Evolutionary conservation across 2,888 invertebrate species (phyloP).

Genomic region (Tholera decimalis): DNA sequence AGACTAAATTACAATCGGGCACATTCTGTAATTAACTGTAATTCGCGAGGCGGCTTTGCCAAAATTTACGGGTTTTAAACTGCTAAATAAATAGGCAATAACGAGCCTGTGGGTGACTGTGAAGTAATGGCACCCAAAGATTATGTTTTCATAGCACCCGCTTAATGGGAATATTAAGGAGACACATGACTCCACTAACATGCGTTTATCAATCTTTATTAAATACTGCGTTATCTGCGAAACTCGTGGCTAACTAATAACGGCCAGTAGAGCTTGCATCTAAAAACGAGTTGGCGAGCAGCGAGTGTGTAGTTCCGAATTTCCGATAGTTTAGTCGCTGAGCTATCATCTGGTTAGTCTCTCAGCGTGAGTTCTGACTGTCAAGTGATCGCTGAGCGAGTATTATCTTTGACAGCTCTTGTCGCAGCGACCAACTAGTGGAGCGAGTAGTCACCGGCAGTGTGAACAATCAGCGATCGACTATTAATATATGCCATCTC

Average conservation of each 20-base stretch:
- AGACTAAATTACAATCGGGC: constrained; percentile 57
- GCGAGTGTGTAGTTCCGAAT: too few relatives aligned
- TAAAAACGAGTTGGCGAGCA: too few relatives aligned
- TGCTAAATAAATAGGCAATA: constrained; percentile 70
- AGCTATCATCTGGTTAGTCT: too few relatives aligned
- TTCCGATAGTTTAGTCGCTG: too few relatives aligned
- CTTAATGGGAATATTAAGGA: constrained; percentile 55
- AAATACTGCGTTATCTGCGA: constrained; percentile 30
- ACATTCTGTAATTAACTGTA: constrained; percentile 69
- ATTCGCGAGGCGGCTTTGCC: constrained; percentile 61
- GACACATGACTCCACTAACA: constrained; percentile 39
- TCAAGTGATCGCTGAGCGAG: too few relatives aligned
- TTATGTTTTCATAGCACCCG: constrained; percentile 56
- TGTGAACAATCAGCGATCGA: too few relatives aligned
- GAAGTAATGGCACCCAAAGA: constrained; percentile 59
- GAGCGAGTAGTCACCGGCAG: too few relatives aligned
- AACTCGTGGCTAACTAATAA: background rate
- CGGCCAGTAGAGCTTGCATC: too few relatives aligned
- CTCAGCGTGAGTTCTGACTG: too few relatives aligned
- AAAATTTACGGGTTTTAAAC: constrained; percentile 72
- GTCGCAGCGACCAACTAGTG: too few relatives aligned
- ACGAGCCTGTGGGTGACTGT: constrained; percentile 59
- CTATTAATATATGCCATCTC: too few relatives aligned
- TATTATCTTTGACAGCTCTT: too few relatives aligned
- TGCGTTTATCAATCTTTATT: constrained; percentile 56